Base-by-base conservation (phyloP, 2,888 invertebrate species). In the Ischnus inquisitorius region DNA sequence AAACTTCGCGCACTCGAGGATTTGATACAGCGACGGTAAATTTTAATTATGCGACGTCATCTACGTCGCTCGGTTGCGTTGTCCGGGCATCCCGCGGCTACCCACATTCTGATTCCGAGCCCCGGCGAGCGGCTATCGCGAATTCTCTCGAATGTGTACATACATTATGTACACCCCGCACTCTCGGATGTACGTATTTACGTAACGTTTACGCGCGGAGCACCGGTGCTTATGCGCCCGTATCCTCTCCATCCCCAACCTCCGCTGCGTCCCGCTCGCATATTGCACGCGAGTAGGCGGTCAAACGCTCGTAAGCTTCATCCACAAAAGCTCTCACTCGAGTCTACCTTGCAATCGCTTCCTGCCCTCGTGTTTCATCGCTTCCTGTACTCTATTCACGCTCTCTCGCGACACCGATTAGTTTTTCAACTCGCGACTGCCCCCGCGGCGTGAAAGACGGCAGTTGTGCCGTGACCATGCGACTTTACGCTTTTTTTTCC, bases 11-110 rank as follows among this genome's bases (percentile, higher is more conserved):
- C 43, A 57, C n/a, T n/a, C 14, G 25, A 72, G 22, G 22, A 14
- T 84, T 76, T 87, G 87, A 87, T 88, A 87, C 86, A 86, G 87
- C 46, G 87, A 88, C 84, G 85, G 88, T 90, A 89, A 89, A 90
- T 90, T 90, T 90, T 90, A 90, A 90, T 90, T 87, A 89, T 84
- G 83, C 82, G 86, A 85, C 84, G 83, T 87, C 86, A 86, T 87
- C 76, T 71, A 72, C 68, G 80, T 48, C 76, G 83, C 76, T 51
- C 51, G 6, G 43, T 48, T 43, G 74, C 78, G 80, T 69, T 51
- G 83, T 77, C 43, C 64, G 82, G 79, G 71, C 68, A 74, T 54
- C 62, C 82, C 82, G 79, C 48, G 80, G 85, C 79, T 86, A 87
- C 87, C 85, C 86, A 71, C 86, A 88, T 89, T 86, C 85, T 86